A percentile compares a stretch with the other conserved stretches of the same genome.
These are phyloP conservation scores for Nudaria mundana DNA, from an alignment of 2,888 invertebrate genomes.

Conservation along the genomic window DNA sequence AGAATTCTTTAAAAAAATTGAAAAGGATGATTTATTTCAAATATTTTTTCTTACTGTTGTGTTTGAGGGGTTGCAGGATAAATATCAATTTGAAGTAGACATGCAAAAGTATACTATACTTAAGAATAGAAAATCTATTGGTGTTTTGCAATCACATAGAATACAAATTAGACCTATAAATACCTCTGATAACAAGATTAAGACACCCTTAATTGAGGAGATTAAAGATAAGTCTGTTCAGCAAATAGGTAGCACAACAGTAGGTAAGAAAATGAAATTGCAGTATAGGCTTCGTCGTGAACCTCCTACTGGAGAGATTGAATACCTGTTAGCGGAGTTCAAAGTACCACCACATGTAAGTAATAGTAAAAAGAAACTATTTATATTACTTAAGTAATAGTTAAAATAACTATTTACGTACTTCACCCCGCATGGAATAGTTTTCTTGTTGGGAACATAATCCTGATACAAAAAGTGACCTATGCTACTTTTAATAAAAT, in stretches of 20 bases:
- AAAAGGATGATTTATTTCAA: conserved; percentile 85
- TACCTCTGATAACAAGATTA: conserved; percentile 53
- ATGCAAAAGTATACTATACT: conserved; percentile 84
- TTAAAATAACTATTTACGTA: too few species aligned
- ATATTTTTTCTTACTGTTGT: conserved; percentile 90
- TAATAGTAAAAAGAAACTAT: too few species aligned
- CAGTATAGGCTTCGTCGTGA: conserved; percentile 82
- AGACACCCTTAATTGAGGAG: conserved; percentile 82
- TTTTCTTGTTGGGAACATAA: too few species aligned
- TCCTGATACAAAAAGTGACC: too few species aligned
- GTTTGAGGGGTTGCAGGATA: conserved; percentile 87
- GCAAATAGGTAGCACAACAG: conserved; percentile 19
- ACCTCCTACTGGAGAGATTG: conserved; percentile 75
- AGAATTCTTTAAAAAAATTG: conserved; percentile 87
- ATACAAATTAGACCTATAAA: conserved; percentile 86
- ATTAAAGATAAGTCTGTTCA: conserved; percentile 51
- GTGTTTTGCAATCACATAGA: conserved; percentile 87
- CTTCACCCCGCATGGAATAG: too few species aligned
- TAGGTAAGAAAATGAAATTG: conserved; percentile 62
- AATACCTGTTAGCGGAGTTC: conserved; percentile 82
- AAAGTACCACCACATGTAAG: conserved; percentile 81
- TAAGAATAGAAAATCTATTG: conserved; percentile 88
- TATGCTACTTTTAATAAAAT: too few species aligned
- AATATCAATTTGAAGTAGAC: conserved; percentile 87
- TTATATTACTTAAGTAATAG: too few species aligned